Percentiles rank a stretch among this genome's conserved stretches.
Conservation (phyloP, 2,113 vertebrate species). For the Mormyrus iriodes region DNA sequence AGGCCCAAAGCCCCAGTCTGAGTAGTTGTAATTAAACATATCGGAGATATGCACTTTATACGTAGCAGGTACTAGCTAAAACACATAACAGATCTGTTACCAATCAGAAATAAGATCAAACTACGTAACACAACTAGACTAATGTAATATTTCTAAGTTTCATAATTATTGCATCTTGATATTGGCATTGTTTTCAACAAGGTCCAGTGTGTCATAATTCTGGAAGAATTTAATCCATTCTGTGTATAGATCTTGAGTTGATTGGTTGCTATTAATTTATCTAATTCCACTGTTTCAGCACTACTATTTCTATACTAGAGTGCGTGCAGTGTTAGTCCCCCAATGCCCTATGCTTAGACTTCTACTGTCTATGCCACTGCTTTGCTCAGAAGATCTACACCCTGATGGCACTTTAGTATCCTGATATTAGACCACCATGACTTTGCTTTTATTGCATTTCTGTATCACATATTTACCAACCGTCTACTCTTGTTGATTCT, state of each 20-base stretch:
- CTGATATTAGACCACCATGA: not conserved
- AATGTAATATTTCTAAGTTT: not conserved
- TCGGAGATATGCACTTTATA: not conserved
- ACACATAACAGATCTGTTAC: not conserved
- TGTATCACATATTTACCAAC: not conserved
- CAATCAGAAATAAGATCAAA: not conserved
- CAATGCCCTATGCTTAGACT: not conserved
- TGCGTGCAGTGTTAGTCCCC: not conserved
- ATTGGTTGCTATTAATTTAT: not conserved
- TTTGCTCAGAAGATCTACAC: not conserved
- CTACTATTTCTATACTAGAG: not conserved
- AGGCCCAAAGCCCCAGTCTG: not conserved
- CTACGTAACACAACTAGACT: no score
- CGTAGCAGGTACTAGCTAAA: not conserved
- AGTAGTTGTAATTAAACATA: not conserved
- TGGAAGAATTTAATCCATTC: not conserved
- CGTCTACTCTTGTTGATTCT: not conserved
- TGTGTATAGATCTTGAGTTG: not conserved
- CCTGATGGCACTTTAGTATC: not conserved
- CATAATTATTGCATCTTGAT: not conserved
- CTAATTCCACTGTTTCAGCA: not conserved
- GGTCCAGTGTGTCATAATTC: not conserved
- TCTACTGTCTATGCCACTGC: not conserved
- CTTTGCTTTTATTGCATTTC: not conserved
- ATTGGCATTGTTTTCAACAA: not conserved